Evolutionary conservation across 2,113 vertebrate species (phyloP).

Genomic region (Oxyruncus cristatus): DNA sequence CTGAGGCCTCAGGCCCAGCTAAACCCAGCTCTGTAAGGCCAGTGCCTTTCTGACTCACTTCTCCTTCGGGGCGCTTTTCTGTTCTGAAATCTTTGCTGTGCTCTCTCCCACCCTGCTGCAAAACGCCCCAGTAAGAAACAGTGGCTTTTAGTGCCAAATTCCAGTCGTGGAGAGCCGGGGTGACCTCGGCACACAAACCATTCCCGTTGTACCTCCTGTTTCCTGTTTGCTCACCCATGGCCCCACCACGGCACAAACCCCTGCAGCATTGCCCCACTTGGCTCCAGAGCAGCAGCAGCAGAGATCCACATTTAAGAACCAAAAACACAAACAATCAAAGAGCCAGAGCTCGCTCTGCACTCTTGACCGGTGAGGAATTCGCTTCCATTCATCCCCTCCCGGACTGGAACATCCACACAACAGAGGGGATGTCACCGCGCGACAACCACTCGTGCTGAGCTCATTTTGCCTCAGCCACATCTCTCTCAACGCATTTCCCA

Average conservation of each 20-base stretch:
- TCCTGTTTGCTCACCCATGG: slow-evolving; percentile 22
- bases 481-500: neutral
- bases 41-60: neutral
- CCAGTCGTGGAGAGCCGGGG: neutral
- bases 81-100: neutral
- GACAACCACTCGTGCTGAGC: neutral
- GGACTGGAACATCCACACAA: neutral
- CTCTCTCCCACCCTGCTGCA: neutral
- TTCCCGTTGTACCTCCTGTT: neutral
- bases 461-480: neutral
- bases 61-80: neutral
- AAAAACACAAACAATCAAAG: neutral
- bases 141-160: no score
- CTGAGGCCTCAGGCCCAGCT: neutral
- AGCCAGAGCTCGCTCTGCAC: neutral
- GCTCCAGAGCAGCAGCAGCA: neutral
- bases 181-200: neutral
- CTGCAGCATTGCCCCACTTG: neutral
- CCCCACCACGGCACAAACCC: neutral
- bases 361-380: neutral
- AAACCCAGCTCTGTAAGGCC: neutral
- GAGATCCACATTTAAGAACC: neutral
- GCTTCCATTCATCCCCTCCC: neutral
- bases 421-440: neutral
- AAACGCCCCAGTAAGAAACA: neutral